Evolutionary conservation across 2,888 invertebrate species (phyloP).

Genomic region (Dryadula phaetusa): DNA sequence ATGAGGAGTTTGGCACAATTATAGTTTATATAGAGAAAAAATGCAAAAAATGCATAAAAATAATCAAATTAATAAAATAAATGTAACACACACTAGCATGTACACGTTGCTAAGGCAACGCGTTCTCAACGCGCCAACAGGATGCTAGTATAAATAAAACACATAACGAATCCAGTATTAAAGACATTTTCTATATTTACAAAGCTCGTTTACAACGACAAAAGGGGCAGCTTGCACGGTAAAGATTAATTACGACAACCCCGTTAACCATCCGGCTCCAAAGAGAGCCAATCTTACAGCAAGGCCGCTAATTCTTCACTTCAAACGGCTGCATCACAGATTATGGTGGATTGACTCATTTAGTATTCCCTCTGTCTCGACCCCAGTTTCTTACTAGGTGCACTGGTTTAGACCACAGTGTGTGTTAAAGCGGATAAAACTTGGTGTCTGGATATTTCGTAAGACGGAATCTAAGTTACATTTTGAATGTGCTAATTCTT

Average conservation of each 20-base stretch:
- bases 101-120: too few species aligned
- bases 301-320: slow-evolving; percentile 40
- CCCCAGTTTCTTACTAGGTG: slow-evolving; percentile 43
- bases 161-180: background rate
- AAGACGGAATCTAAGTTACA: background rate
- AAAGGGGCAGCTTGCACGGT: slow-evolving; percentile 15
- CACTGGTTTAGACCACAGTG: slow-evolving; percentile 28
- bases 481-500: background rate
- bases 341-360: slow-evolving; percentile 74
- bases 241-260: slow-evolving; percentile 36
- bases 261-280: slow-evolving; percentile 35
- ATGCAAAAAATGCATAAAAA: too few species aligned
- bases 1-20: too few species aligned
- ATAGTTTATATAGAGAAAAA: too few species aligned
- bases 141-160: background rate
- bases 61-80: too few species aligned
- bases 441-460: background rate
- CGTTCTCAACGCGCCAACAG: too few species aligned
- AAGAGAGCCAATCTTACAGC: slow-evolving; percentile 41
- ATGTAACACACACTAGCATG: too few species aligned
- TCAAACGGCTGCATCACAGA: slow-evolving; percentile 53
- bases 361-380: slow-evolving; percentile 77
- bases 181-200: slow-evolving; percentile 23
- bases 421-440: slow-evolving; percentile 17
- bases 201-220: slow-evolving; percentile 26